Evolutionary conservation across 2,113 vertebrate species (phyloP), one percentile per base, ranked within the genome.

Genomic region (Cepphus grylle): DNA sequence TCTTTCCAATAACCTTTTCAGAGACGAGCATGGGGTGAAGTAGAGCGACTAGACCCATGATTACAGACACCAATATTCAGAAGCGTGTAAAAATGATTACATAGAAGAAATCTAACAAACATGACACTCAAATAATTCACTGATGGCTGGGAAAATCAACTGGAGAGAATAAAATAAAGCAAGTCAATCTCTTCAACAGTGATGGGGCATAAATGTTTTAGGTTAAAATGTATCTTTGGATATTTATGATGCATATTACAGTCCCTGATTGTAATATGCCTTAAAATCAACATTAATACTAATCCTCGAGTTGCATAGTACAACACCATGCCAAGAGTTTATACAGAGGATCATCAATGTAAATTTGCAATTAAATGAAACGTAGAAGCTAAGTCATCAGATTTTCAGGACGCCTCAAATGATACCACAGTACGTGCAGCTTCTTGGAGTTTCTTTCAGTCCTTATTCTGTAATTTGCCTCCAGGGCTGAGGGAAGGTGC

Each of bases 241-340:
- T 30, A 25, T 49, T 11, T 53, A 7, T 8, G 47, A 42, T 26
- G 30, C 11, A 18, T 43, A 22, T 30, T 21, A 10, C 47, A 40
- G 12, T 10, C 20, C 69, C 30, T 19, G 30, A 32, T 16, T 43
- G 26, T 15, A 47, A 55, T 19, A 30, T 8, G 8, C 32, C 38
- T 36, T 36, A 32, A 63, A 29, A 50, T n/a, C 47, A 55, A 15
- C 10, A 1, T 32, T 15, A n/a, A 34, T 43, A 30, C 27, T 14
- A 55, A 50, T 45, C 42, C 29, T 20, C 1, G 7, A 38, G 34
- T 26, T 62, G 30, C 22, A 16, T 2, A 15, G 9, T 15, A 43
- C 36, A 55, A 18, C 23, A 32, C 36, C 36, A 21, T 2, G 1
- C n/a, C 4, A 7, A 11, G 27, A 1, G 0, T 30, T 26, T 42